Percentiles rank a stretch among this genome's conserved stretches.
These are phyloP conservation scores for Alectura lathami DNA, from an alignment of 2,113 vertebrate species.

Conservation along the genomic window DNA sequence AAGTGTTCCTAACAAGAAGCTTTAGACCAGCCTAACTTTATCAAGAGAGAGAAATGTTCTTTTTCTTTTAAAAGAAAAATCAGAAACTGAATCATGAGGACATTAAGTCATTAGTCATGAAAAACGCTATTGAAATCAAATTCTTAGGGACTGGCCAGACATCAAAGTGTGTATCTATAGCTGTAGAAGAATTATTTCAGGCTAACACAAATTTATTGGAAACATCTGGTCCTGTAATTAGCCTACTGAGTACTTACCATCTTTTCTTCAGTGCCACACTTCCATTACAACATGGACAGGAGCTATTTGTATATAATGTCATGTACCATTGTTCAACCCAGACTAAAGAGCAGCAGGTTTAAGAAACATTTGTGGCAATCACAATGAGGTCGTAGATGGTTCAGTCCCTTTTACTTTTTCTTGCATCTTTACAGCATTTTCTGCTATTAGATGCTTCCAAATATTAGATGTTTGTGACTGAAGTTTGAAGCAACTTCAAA, in stretches of 20 bases:
- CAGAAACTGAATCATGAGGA: not conserved
- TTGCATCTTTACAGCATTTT: not conserved
- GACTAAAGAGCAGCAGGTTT: not conserved
- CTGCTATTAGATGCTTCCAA: not conserved
- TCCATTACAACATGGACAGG: not conserved
- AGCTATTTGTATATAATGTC: not conserved
- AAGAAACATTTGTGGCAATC: not conserved
- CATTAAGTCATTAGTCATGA: not conserved
- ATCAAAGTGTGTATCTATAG: not conserved
- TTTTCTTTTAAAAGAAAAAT: not conserved
- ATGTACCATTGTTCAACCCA: not conserved
- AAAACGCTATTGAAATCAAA: not conserved
- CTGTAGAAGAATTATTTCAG: not conserved
- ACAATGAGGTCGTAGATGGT: not conserved
- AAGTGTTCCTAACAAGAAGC: not conserved
- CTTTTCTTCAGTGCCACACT: not conserved
- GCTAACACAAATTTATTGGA: not conserved
- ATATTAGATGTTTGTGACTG: not conserved
- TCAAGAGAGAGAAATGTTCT: not conserved
- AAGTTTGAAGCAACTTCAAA: not conserved
- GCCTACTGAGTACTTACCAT: not conserved
- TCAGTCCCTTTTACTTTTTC: not conserved
- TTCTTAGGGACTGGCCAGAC: not conserved
- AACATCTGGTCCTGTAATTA: conserved; percentile 20
- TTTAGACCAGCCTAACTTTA: not conserved